These are phyloP conservation scores for Elegia similella DNA, from an alignment of 2,888 invertebrate species.

Conservation along the genomic window DNA sequence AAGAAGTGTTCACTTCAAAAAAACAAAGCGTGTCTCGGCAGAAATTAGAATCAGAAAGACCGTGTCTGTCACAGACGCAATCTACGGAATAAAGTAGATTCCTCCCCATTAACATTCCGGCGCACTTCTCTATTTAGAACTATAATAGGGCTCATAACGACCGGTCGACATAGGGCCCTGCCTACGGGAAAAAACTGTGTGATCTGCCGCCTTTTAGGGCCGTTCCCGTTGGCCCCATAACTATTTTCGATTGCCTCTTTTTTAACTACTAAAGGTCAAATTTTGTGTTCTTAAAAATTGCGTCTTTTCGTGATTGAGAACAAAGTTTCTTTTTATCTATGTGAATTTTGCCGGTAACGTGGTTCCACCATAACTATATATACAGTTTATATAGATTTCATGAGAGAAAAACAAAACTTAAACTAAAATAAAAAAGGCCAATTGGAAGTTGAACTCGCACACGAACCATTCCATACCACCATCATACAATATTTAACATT, in stretches of 20 bases:
- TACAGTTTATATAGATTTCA: too few species aligned
- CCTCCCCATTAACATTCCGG: constrained; percentile 70
- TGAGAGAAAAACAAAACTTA: too few species aligned
- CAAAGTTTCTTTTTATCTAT: too few species aligned
- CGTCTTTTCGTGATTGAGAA: too few species aligned
- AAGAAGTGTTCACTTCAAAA: too few species aligned
- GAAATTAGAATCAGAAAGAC: background rate
- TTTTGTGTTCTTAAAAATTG: background rate
- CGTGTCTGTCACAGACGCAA: background rate
- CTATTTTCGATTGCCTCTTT: background rate
- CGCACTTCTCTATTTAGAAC: constrained; percentile 73
- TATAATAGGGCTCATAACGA: constrained; percentile 59
- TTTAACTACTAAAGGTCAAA: constrained; percentile 13
- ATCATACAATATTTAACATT: too few species aligned
- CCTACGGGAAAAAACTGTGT: constrained; percentile 22
- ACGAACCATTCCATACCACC: too few species aligned
- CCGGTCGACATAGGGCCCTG: constrained; percentile 28
- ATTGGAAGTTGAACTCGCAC: too few species aligned
- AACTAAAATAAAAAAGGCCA: too few species aligned
- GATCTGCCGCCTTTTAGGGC: constrained; percentile 1
- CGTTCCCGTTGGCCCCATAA: background rate
- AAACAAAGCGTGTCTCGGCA: too few species aligned
- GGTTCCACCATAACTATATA: too few species aligned
- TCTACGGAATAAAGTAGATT: constrained; percentile 38
- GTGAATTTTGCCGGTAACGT: too few species aligned